Base-by-base conservation (phyloP, 2,888 invertebrate species). In the Hirtodrosophila cameraria region DNA sequence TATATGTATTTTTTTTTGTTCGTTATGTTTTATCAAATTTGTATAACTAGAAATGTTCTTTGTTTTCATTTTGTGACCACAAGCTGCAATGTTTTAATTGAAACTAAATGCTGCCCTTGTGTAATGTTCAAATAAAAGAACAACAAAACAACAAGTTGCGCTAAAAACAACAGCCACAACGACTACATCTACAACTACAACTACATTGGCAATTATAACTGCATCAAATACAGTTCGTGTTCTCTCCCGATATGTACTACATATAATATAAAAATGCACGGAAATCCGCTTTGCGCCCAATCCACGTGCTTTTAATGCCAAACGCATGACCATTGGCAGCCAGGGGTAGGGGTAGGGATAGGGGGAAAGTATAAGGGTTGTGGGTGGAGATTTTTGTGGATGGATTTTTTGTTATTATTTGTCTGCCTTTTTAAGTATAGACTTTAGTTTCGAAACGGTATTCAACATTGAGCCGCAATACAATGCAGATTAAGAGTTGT, bases 41-140 rank as follows among this genome's bases (percentile, higher is more conserved):
- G 74, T 63, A 50, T 41, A 15, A 49, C 62, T 70, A 31, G 66
- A 50, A 55, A 61, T 62, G 70, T 78, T 67, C 73, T 78, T 54
- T 86, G 73, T 72, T 54, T 55, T 58, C 45, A 41, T 53, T 33
- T 42, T 46, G 45, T 42, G 58, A 69, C 87, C 83, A 62, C 86
- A 80, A 80, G 81, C 77, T 86, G 80, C 84, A 80, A 80, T 87
- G 86, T 82, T 78, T 82, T 85, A 87, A 82, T 82, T 82, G 82
- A 85, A 82, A 82, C 86, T 82, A 82, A 82, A 82, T 87, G 87
- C 73, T 65, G 73, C 86, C 79, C 83, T 65, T 66, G 82, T 87
- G 86, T 68, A 83, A 70, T 73, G 85, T 50, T 33, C n/a, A n/a
- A n/a, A n/a, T n/a, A n/a, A 52, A 77, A 84, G 77, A 71, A 70